Evolutionary conservation across 2,888 invertebrate species (phyloP).

Genomic region (Tetragonula carbonaria): DNA sequence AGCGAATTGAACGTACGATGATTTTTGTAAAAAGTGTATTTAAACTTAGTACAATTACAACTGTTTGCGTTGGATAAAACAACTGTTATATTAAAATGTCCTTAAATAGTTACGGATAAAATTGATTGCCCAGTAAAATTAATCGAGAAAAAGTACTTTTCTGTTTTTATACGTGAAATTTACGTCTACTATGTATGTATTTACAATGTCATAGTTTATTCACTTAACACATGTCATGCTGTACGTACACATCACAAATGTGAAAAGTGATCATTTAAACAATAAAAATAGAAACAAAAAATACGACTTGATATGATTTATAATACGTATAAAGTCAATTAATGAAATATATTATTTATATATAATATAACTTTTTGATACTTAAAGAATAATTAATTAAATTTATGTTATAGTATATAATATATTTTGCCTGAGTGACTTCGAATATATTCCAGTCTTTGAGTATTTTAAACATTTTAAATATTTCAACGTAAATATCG

Average conservation of each 20-base stretch:
- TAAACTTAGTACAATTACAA: slow-evolving; percentile 36
- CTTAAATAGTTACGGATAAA: slow-evolving; percentile 29
- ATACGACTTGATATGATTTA: slow-evolving; percentile 27
- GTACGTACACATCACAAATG: slow-evolving; percentile 38
- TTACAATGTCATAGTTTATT: slow-evolving; percentile 3
- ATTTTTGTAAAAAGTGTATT: slow-evolving; percentile 54
- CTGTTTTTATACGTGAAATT: slow-evolving; percentile 20
- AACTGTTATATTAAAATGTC: slow-evolving; percentile 26
- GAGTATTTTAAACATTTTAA: neutral
- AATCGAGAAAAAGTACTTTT: slow-evolving; percentile 5
- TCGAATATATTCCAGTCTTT: neutral
- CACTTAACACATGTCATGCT: slow-evolving; percentile 28
- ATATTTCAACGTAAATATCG: slow-evolving; percentile 4
- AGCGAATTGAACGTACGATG: slow-evolving; percentile 10
- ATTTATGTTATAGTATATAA: slow-evolving; percentile 29
- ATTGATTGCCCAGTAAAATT: slow-evolving; percentile 15
- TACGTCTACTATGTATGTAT: slow-evolving; percentile 9
- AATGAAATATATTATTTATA: slow-evolving; percentile 6
- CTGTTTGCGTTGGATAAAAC: slow-evolving; percentile 25
- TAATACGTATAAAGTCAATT: slow-evolving; percentile 8
- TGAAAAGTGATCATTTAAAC: slow-evolving; percentile 31
- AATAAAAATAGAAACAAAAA: slow-evolving; percentile 15
- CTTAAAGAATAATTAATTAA: slow-evolving; percentile 18
- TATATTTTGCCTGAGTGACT: slow-evolving; percentile 5
- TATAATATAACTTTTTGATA: slow-evolving; percentile 14